Evolutionary conservation across 2,888 invertebrate genomes (phyloP).

Genomic region (Cryptophagus acutangulus): DNA sequence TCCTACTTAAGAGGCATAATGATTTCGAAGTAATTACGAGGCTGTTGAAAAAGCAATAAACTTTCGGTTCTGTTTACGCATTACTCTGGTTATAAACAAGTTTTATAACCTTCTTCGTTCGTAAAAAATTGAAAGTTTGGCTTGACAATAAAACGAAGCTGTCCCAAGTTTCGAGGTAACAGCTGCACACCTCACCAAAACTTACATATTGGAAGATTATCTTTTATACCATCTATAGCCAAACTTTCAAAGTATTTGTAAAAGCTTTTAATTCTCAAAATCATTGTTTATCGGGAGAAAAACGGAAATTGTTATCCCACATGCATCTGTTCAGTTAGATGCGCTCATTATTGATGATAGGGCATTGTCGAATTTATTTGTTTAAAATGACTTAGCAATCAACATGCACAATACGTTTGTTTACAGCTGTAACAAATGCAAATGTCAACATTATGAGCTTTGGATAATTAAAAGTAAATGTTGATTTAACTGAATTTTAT

Average conservation of each 20-base stretch:
- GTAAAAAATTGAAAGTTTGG: constrained; percentile 16
- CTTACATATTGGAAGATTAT: constrained; percentile 25
- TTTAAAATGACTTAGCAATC: background rate
- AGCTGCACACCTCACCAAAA: constrained; percentile 22
- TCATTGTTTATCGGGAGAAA: too few relatives aligned
- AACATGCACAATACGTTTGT: background rate
- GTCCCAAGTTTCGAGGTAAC: constrained; percentile 19
- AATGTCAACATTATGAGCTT: too few relatives aligned
- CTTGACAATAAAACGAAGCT: constrained; percentile 16
- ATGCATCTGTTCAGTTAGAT: too few relatives aligned
- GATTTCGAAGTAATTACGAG: constrained; percentile 9
- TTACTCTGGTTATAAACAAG: constrained; percentile 13
- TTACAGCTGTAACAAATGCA: background rate
- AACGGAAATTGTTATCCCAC: too few relatives aligned
- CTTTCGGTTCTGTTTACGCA: constrained; percentile 7
- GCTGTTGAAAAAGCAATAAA: background rate
- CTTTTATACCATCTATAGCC: constrained; percentile 15
- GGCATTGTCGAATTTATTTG: constrained; percentile 1
- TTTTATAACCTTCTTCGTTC: constrained; percentile 17
- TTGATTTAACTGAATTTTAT: too few relatives aligned
- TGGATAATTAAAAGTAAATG: too few relatives aligned
- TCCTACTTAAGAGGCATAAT: constrained; percentile 6
- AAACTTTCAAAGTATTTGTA: background rate
- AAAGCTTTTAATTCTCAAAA: too few relatives aligned
- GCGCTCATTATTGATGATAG: too few relatives aligned